A percentile compares a stretch with the other conserved stretches of the same genome.
Conservation (phyloP, 2,797 vertebrate species). For the Chaenodraco wilsoni region DNA sequence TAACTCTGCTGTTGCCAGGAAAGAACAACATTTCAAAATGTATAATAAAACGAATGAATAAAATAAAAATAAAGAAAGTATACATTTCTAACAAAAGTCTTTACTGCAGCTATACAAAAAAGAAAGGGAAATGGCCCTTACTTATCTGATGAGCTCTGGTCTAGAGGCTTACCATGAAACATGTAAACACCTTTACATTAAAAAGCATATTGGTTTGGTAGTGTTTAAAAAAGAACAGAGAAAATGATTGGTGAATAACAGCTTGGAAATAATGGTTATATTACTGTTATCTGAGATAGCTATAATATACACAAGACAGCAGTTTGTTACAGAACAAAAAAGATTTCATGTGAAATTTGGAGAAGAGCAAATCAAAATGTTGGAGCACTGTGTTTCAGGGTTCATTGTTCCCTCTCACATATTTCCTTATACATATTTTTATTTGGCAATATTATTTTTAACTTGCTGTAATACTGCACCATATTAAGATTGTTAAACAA, state of each 20-base stretch:
- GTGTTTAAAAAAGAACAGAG: constrained; percentile 16
- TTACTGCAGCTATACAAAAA: background rate
- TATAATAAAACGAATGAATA: background rate
- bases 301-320: background rate
- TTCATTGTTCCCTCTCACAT: constrained; percentile 1
- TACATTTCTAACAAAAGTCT: background rate
- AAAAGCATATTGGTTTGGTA: background rate
- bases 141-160: background rate
- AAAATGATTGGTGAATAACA: constrained; percentile 17
- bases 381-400: background rate
- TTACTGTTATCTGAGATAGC: background rate
- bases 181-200: constrained; percentile 9
- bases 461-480: background rate
- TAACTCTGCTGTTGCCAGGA: background rate
- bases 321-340: background rate
- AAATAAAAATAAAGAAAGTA: background rate
- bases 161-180: constrained; percentile 9
- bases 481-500: background rate
- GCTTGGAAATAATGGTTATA: background rate
- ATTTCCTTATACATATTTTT: constrained; percentile 3
- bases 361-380: constrained; percentile 1
- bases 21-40: background rate
- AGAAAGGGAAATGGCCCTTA: background rate
- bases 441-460: background rate
- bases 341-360: background rate